Evolutionary conservation across 2,797 vertebrate species (phyloP).

Genomic region (Botia almorhae): DNA sequence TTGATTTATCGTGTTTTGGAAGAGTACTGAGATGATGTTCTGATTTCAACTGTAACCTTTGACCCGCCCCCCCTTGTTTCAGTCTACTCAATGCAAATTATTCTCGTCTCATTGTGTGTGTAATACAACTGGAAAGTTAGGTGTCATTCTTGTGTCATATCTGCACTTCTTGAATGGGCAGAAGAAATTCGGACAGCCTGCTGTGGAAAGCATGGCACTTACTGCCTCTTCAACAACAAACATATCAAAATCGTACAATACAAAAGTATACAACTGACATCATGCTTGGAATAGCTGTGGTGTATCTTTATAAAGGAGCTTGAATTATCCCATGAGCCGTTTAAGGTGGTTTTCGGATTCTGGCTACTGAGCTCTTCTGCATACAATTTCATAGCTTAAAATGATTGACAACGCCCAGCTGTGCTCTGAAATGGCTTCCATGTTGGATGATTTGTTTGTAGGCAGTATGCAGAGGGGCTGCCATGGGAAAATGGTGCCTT

Average conservation of each 20-base stretch:
- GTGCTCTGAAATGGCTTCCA: neutral
- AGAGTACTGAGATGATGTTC: slow-evolving; percentile 29
- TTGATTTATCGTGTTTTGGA: slow-evolving; percentile 60
- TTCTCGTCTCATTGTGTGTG: slow-evolving; percentile 28
- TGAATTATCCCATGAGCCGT: slow-evolving; percentile 16
- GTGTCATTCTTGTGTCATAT: slow-evolving; percentile 15
- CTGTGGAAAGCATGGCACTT: slow-evolving; percentile 15
- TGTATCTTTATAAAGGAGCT: neutral
- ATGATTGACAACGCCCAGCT: slow-evolving; percentile 3
- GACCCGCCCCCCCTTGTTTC: slow-evolving; percentile 31
- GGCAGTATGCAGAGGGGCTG: neutral
- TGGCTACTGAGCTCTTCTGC: neutral
- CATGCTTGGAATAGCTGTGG: slow-evolving; percentile 5
- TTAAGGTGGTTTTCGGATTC: slow-evolving; percentile 26
- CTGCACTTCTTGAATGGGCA: slow-evolving; percentile 17
- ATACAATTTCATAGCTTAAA: slow-evolving; percentile 16
- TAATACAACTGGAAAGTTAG: slow-evolving; percentile 72
- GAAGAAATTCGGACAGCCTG: slow-evolving; percentile 34
- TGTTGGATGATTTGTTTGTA: neutral
- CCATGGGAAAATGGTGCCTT: slow-evolving; percentile 40
- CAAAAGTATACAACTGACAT: slow-evolving; percentile 20
- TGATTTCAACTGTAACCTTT: slow-evolving; percentile 49
- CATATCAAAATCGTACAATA: slow-evolving; percentile 40
- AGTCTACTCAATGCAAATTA: neutral
- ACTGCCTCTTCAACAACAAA: slow-evolving; percentile 32